phyloP scores from a whole-genome alignment of 2,888 invertebrate genomes.

The Nomada ferruginata region DNA sequence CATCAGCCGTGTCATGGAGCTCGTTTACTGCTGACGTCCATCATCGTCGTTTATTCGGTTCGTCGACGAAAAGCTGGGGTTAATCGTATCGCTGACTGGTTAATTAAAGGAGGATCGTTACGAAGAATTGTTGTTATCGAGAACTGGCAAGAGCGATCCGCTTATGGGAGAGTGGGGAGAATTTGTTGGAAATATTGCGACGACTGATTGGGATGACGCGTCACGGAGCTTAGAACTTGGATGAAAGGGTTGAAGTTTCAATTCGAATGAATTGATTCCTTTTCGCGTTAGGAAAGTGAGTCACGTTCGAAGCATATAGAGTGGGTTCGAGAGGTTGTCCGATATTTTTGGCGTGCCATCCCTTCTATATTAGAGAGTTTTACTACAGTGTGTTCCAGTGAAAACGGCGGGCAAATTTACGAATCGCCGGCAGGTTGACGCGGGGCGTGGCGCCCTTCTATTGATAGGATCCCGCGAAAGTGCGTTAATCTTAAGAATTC shows the following conservation, averaged over 20 bases:
- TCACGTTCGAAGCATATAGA: not conserved
- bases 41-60: constrained; percentile 25
- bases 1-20: not conserved
- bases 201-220: not conserved
- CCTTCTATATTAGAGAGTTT: not conserved
- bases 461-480: constrained; percentile 69
- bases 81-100: constrained; percentile 28
- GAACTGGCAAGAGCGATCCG: not conserved
- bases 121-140: not conserved
- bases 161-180: not conserved
- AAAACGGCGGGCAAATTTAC: constrained; percentile 18
- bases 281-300: too few relatives aligned
- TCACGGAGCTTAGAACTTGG: not conserved
- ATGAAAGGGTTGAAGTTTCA: too few relatives aligned
- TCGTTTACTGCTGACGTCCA: constrained; percentile 38
- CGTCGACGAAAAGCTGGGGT: constrained; percentile 9
- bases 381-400: constrained; percentile 3
- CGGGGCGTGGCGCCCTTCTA: constrained; percentile 62
- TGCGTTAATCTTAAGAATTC: constrained; percentile 58
- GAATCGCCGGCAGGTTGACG: constrained; percentile 33
- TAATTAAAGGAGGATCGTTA: constrained; percentile 46
- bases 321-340: not conserved
- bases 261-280: too few relatives aligned
- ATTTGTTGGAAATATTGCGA: not conserved
- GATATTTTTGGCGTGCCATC: constrained; percentile 20